phyloP scores from a whole-genome alignment of 2,797 vertebrate species.

The Heliangelus exortis region DNA sequence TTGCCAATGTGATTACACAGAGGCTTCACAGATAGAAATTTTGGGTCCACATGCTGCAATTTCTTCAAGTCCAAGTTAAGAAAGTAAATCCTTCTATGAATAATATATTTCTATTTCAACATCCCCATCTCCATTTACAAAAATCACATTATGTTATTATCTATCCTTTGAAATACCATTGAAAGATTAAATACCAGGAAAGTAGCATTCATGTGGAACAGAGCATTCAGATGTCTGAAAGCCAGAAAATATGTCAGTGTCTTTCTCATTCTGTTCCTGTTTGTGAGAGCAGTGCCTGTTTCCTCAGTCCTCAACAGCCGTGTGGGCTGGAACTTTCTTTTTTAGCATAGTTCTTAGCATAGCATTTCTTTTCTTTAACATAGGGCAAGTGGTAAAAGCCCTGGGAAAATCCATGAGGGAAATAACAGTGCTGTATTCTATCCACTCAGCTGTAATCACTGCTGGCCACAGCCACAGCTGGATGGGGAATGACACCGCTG shows the following conservation, averaged over 20 bases:
- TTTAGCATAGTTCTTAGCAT: no score
- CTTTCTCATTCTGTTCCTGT: background rate
- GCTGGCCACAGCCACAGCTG: background rate
- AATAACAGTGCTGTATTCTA: background rate
- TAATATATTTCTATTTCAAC: background rate
- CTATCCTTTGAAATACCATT: background rate
- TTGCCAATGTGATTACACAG: background rate
- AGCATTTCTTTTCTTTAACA: no score
- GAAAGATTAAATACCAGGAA: background rate
- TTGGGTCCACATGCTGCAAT: background rate
- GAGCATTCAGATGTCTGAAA: background rate
- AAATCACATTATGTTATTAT: no score
- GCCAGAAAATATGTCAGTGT: background rate
- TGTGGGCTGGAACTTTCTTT: background rate
- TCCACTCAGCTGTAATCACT: accelerated
- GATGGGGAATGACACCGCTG: background rate
- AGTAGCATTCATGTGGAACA: background rate
- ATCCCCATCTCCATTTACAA: background rate
- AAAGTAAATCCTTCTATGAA: background rate
- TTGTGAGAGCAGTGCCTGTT: background rate
- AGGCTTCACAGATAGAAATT: background rate
- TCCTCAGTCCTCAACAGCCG: background rate
- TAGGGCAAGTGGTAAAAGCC: background rate
- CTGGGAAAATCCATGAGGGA: background rate
- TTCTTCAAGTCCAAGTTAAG: background rate